Evolutionary conservation across 1,140 invertebrate genomes (phyloP).

Genomic region (Zelostemma sp.): DNA sequence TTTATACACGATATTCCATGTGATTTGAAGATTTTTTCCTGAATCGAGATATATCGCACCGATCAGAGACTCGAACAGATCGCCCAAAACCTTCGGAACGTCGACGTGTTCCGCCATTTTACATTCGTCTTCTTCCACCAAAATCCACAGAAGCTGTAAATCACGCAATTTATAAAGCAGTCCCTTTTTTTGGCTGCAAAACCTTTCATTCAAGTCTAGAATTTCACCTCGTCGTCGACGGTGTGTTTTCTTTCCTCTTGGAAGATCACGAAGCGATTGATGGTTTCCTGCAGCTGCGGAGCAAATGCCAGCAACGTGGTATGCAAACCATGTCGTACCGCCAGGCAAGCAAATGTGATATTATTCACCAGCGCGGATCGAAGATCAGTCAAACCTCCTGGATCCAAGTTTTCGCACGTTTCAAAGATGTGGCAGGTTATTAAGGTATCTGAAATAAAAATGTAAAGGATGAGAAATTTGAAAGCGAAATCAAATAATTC

Average conservation of each 20-base stretch:
- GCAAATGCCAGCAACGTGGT: conserved; percentile 78
- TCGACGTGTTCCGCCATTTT: conserved; percentile 81
- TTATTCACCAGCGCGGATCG: conserved; percentile 96
- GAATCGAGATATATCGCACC: conserved; percentile 94
- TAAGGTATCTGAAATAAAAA: conserved; percentile 80
- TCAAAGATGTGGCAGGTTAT: conserved; percentile 92
- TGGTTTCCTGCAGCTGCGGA: conserved; percentile 75
- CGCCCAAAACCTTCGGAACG: conserved; percentile 95
- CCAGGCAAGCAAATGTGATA: conserved; percentile 90
- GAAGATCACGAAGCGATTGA: conserved; percentile 85
- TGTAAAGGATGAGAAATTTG: neutral
- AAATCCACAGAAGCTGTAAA: conserved; percentile 2
- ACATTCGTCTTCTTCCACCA: conserved; percentile 76
- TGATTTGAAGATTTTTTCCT: conserved; percentile 79
- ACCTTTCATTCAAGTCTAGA: too few relatives aligned
- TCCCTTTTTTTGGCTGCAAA: too few relatives aligned
- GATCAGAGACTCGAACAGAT: conserved; percentile 92
- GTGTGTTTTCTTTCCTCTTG: conserved; percentile 80
- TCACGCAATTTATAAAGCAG: neutral
- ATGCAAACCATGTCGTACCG: conserved; percentile 88
- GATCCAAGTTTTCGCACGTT: conserved; percentile 75
- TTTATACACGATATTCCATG: conserved; percentile 87
- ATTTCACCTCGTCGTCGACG: conserved; percentile 73
- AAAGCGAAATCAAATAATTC: conserved; percentile 7
- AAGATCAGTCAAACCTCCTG: conserved; percentile 91